phyloP scores from a whole-genome alignment of 2,888 invertebrate species.

The Diachrysia chrysitis region DNA sequence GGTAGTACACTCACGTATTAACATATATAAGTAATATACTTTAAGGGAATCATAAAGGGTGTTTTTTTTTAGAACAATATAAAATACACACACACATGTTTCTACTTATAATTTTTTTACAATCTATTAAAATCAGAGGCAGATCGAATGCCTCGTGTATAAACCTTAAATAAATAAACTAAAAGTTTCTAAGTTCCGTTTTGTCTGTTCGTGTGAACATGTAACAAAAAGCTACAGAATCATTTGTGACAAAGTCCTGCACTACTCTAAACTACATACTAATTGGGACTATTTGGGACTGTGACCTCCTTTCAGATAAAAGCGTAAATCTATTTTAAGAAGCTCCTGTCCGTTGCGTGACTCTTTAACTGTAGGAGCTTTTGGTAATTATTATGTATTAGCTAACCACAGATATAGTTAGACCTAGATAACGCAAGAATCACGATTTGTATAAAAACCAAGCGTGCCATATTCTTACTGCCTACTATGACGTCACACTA shows the following conservation, averaged over 20 bases:
- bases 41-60: background rate
- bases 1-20: background rate
- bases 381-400: background rate
- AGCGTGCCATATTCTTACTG: no score
- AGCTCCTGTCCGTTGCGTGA: background rate
- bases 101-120: background rate
- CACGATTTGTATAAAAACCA: no score
- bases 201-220: no score
- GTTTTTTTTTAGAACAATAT: background rate
- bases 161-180: no score
- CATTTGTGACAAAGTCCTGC: background rate
- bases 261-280: background rate
- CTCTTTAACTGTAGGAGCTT: background rate
- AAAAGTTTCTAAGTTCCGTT: no score
- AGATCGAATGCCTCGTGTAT: no score
- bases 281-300: conserved; percentile 2
- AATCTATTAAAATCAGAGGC: background rate
- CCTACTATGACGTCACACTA: no score
- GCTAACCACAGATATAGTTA: no score
- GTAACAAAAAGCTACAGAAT: background rate
- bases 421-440: no score
- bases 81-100: background rate
- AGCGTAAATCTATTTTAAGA: background rate
- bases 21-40: background rate
- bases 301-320: conserved; percentile 2